Percentiles rank a stretch among this genome's conserved stretches.
phyloP scores from a whole-genome alignment of 1,140 invertebrate species.

The Ditylenchus dipsaci region DNA sequence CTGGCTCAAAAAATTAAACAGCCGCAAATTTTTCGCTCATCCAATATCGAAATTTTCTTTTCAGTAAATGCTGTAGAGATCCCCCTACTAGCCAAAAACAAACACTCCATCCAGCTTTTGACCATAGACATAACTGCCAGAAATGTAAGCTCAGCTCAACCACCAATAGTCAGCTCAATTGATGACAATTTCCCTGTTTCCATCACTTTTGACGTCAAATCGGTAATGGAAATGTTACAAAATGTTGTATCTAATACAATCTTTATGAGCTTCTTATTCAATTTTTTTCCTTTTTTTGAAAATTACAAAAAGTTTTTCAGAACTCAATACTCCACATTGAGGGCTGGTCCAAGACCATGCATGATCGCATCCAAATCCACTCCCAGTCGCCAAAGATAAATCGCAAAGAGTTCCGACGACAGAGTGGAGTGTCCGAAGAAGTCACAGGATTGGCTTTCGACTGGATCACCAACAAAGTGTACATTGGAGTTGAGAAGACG shows the following conservation, averaged over 20 bases:
- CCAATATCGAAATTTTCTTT: too few species aligned
- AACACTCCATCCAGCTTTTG: not conserved
- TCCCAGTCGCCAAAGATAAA: not conserved
- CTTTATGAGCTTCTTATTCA: not conserved
- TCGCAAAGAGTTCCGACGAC: not conserved
- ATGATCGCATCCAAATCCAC: slow-evolving; percentile 11
- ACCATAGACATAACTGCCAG: not conserved
- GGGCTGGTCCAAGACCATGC: slow-evolving; percentile 6
- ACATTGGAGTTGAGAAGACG: slow-evolving; percentile 24
- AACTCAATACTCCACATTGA: slow-evolving; percentile 5
- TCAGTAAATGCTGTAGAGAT: not conserved
- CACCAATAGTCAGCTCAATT: not conserved
- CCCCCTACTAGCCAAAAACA: not conserved
- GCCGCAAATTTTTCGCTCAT: too few species aligned
- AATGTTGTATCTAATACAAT: not conserved
- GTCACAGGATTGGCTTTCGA: slow-evolving; percentile 29
- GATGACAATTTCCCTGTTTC: not conserved
- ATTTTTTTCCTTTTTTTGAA: not conserved
- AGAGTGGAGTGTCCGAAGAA: slow-evolving; percentile 20
- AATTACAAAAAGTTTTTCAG: not conserved
- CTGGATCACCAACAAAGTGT: slow-evolving; percentile 32
- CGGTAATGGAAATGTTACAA: not conserved
- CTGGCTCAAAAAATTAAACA: too few species aligned
- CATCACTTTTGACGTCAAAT: not conserved
- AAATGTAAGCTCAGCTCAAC: not conserved